Evolutionary conservation across 2,797 vertebrate species (phyloP).

Genomic region (Acanthornis magna): DNA sequence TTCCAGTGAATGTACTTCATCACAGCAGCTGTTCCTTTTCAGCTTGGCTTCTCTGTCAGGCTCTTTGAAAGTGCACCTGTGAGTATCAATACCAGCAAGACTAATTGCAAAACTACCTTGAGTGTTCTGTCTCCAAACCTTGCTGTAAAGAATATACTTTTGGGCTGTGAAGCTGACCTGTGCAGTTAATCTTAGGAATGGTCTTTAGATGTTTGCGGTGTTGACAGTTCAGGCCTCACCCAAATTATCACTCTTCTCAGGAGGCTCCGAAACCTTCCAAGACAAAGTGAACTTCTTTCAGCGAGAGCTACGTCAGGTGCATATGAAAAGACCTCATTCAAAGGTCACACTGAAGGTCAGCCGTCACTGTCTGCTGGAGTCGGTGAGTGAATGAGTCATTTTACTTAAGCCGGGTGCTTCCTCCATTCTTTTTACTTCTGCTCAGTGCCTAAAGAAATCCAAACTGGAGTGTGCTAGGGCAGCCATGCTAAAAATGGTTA

Average conservation of each 20-base stretch:
- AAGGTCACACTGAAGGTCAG: constrained; percentile 95
- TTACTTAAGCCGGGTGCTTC: background rate
- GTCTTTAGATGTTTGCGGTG: background rate
- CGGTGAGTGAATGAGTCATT: constrained; percentile 76
- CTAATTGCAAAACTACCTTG: background rate
- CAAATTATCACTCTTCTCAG: constrained; percentile 70
- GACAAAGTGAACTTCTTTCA: constrained; percentile 99
- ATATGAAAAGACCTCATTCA: constrained; percentile 92
- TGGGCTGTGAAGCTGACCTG: background rate
- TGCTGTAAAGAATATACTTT: background rate
- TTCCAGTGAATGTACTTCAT: background rate
- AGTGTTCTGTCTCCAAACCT: background rate
- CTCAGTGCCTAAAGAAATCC: background rate
- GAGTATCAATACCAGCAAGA: background rate
- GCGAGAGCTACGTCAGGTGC: constrained; percentile 92
- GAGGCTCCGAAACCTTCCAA: constrained; percentile 98
- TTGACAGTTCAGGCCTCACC: constrained; percentile 1
- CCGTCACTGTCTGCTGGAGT: constrained; percentile 89
- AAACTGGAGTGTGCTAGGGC: background rate
- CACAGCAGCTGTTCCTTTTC: background rate
- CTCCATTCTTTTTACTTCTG: background rate
- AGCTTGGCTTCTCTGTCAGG: background rate
- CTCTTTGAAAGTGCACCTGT: background rate
- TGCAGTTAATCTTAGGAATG: background rate
- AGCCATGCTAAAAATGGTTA: background rate